Evolutionary conservation across 2,797 vertebrate species (phyloP).

Genomic region (Moxostoma hubbsi): DNA sequence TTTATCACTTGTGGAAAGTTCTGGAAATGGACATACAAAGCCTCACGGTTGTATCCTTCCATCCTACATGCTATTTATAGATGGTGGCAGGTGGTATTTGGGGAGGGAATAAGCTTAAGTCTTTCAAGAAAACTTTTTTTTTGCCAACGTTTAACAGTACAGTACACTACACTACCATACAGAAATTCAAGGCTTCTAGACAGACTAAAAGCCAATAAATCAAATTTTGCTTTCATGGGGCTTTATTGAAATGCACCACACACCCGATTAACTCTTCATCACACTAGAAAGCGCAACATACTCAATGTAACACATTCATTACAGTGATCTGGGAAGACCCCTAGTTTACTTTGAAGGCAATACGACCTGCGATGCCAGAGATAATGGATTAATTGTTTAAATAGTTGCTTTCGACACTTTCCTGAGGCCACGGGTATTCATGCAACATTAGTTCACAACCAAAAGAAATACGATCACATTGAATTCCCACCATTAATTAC

Average conservation of each 20-base stretch:
- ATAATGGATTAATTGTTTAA: slow-evolving; percentile 65
- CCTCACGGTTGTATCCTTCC: neutral
- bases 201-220: too few species aligned
- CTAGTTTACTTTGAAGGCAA: slow-evolving; percentile 64
- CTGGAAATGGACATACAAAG: neutral
- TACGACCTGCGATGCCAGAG: slow-evolving; percentile 57
- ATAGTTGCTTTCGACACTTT: slow-evolving; percentile 58
- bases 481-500: slow-evolving; percentile 59
- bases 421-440: slow-evolving; percentile 49
- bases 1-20: neutral
- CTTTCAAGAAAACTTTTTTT: too few species aligned
- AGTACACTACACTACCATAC: too few species aligned
- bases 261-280: too few species aligned
- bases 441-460: slow-evolving; percentile 48
- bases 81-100: too few species aligned
- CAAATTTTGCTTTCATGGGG: neutral
- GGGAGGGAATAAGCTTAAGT: too few species aligned
- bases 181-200: too few species aligned
- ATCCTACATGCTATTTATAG: too few species aligned
- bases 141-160: too few species aligned
- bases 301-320: neutral
- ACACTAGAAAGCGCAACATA: slow-evolving; percentile 61
- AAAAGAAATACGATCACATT: slow-evolving; percentile 46
- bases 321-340: slow-evolving; percentile 60
- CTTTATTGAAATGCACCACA: neutral